Evolutionary conservation across 1,140 invertebrate species (phyloP).

Genomic region (Oncopodura yosiiana): DNA sequence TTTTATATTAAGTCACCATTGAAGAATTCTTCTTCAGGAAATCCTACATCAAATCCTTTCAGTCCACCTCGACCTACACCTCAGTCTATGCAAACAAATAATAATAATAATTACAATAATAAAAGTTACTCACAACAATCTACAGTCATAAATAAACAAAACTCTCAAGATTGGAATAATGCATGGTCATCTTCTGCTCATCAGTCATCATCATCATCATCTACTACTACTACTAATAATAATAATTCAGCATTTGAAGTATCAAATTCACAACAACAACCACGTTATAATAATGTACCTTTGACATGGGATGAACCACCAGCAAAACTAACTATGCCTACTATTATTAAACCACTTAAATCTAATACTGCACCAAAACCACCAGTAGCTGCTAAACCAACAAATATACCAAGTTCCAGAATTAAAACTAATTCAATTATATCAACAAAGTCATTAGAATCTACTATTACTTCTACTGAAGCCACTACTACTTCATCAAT

Average conservation of each 20-base stretch:
- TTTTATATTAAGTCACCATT: conserved; percentile 31
- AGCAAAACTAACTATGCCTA: not conserved
- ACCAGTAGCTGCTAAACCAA: conserved; percentile 1
- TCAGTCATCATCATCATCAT: not conserved
- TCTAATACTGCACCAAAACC: conserved; percentile 14
- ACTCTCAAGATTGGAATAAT: not conserved
- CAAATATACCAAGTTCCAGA: conserved; percentile 7
- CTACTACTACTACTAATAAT: not conserved
- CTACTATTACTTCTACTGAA: not conserved
- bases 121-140: not conserved
- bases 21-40: conserved; percentile 16
- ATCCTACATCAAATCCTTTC: conserved; percentile 22
- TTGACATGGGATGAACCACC: conserved; percentile 27
- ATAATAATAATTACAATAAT: not conserved
- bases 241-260: not conserved
- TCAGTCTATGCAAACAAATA: conserved; percentile 8
- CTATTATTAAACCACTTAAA: not conserved
- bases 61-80: conserved; percentile 31
- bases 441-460: not conserved
- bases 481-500: not conserved
- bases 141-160: not conserved
- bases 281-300: conserved; percentile 18
- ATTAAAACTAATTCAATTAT: not conserved
- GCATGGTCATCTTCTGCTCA: not conserved
- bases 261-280: not conserved